These are phyloP conservation scores for Periphyllus acericola DNA, from an alignment of 2,888 invertebrate species.

Conservation along the genomic window DNA sequence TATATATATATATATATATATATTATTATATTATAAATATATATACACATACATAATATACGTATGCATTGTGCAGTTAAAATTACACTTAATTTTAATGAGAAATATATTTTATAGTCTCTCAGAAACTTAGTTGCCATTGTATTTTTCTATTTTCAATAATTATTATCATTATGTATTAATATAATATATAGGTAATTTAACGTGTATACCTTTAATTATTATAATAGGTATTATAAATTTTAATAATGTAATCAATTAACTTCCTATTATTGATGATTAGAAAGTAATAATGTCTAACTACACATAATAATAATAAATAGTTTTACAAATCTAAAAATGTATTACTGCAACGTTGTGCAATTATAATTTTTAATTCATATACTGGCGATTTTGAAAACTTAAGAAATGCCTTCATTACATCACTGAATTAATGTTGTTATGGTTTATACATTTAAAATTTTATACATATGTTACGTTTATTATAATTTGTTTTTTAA, in stretches of 20 bases:
- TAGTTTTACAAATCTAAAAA: background rate
- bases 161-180: conserved; percentile 10
- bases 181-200: background rate
- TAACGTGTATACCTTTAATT: conserved; percentile 44
- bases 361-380: conserved; percentile 8
- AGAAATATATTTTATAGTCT: conserved; percentile 33
- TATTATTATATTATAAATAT: too few relatives aligned
- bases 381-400: background rate
- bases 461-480: conserved; percentile 29
- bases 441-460: conserved; percentile 19
- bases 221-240: conserved; percentile 21
- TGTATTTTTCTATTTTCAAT: conserved; percentile 44
- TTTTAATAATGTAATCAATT: conserved; percentile 34
- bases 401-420: background rate
- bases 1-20: background rate
- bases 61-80: background rate
- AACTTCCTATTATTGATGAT: conserved; percentile 51
- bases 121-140: conserved; percentile 61
- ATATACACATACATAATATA: background rate
- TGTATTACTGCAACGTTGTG: background rate
- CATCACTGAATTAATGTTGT: conserved; percentile 34
- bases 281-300: conserved; percentile 27
- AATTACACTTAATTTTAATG: conserved; percentile 32
- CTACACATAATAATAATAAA: background rate
- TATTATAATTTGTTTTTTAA: conserved; percentile 32